Conservation (phyloP, 2,113 vertebrate species). For the Muscicapa adusta region DNA sequence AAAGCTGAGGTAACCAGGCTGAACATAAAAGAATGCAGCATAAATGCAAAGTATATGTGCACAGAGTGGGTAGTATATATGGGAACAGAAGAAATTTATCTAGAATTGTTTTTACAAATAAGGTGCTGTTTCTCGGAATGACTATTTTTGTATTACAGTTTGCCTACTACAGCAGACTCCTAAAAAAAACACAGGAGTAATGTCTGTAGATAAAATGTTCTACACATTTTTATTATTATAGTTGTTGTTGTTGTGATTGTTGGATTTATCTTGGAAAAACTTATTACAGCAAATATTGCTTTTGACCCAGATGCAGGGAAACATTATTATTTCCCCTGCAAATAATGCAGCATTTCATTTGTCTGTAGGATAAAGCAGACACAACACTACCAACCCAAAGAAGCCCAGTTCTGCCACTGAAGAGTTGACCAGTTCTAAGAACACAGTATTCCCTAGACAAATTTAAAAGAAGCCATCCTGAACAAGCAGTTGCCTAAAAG, state of each 20-base stretch:
- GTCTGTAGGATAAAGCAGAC: background rate
- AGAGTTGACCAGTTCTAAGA: background rate
- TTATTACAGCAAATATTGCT: background rate
- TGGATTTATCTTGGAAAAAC: background rate
- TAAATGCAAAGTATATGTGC: background rate
- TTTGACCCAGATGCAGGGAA: background rate
- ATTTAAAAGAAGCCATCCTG: background rate
- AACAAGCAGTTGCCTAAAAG: background rate
- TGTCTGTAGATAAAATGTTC: background rate
- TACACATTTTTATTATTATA: background rate
- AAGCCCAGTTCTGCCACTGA: background rate
- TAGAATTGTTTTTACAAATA: background rate
- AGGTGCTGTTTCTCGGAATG: constrained; percentile 9
- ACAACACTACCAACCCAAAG: background rate
- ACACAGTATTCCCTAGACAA: background rate
- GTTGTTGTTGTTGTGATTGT: background rate
- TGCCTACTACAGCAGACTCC: background rate
- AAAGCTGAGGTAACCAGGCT: background rate
- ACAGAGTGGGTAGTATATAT: background rate
- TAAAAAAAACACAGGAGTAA: background rate
- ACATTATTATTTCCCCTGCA: background rate
- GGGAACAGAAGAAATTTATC: background rate
- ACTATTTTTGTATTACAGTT: background rate
- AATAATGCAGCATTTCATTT: background rate
- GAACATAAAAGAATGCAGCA: background rate